These are phyloP conservation scores for Scaptomyza parva DNA, from an alignment of 2,888 invertebrate species.

Conservation along the genomic window DNA sequence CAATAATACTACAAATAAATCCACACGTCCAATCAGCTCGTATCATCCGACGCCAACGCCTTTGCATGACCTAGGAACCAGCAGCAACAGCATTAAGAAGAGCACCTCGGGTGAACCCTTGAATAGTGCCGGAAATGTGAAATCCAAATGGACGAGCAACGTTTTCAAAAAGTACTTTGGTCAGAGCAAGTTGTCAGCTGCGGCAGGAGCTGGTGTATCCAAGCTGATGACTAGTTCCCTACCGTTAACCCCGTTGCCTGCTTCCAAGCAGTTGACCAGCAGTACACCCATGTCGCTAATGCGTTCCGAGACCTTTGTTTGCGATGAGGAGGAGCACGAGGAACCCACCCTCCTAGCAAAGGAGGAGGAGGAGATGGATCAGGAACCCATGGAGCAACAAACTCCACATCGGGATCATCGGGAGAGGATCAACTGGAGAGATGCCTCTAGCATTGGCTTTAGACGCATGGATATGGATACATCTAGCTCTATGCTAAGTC, in stretches of 20 bases:
- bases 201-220: not conserved
- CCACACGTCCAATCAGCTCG: slow-evolving; percentile 55
- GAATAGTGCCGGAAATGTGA: slow-evolving; percentile 77
- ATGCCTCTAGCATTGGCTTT: slow-evolving; percentile 48
- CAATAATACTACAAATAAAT: not conserved
- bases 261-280: slow-evolving; percentile 54
- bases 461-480: slow-evolving; percentile 48
- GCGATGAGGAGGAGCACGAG: slow-evolving; percentile 70
- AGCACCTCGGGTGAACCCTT: slow-evolving; percentile 80
- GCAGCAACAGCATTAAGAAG: slow-evolving; percentile 71
- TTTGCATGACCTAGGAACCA: slow-evolving; percentile 49
- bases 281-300: slow-evolving; percentile 70
- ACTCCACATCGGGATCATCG: not conserved
- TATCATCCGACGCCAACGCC: slow-evolving; percentile 52
- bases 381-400: not conserved
- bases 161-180: slow-evolving; percentile 81
- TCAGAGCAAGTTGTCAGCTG: slow-evolving; percentile 40
- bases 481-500: not conserved
- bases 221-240: slow-evolving; percentile 54
- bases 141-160: slow-evolving; percentile 80
- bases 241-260: slow-evolving; percentile 61
- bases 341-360: too few relatives aligned
- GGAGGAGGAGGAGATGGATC: slow-evolving; percentile 7
- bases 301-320: slow-evolving; percentile 83
- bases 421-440: slow-evolving; percentile 50